phyloP scores from a whole-genome alignment of 1,140 invertebrate species.

The Micrasema longulum region DNA sequence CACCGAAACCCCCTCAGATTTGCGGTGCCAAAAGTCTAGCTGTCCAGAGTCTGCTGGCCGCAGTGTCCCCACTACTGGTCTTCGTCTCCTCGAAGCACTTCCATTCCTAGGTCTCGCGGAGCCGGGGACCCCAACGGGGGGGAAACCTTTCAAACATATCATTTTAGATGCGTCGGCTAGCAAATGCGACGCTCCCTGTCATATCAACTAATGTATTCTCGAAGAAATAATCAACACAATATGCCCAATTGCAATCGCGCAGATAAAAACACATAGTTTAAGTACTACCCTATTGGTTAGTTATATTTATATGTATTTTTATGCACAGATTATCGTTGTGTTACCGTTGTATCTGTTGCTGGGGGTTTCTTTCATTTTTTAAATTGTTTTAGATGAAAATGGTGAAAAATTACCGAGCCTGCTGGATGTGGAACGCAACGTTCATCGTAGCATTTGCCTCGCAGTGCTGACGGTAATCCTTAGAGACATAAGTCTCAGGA shows the following conservation, averaged over 20 bases:
- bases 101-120: constrained; percentile 17
- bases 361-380: constrained; percentile 8
- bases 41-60: constrained; percentile 5
- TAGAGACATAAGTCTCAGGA: background rate
- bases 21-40: constrained; percentile 24
- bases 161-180: constrained; percentile 40
- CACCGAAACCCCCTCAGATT: constrained; percentile 23
- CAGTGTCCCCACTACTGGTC: background rate
- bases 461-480: background rate
- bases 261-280: constrained; percentile 34
- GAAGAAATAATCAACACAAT: constrained; percentile 16
- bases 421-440: background rate
- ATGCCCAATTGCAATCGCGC: constrained; percentile 34
- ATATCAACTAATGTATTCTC: constrained; percentile 36
- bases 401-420: constrained; percentile 21
- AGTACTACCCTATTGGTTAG: constrained; percentile 20
- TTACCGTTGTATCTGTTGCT: constrained; percentile 7
- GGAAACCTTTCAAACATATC: constrained; percentile 41
- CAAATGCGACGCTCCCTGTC: constrained; percentile 23
- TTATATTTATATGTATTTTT: constrained; percentile 19
- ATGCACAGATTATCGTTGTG: constrained; percentile 14
- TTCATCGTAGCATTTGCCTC: background rate
- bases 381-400: constrained; percentile 25
- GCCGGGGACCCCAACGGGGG: background rate
- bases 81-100: constrained; percentile 12